Base-by-base conservation (phyloP, 1,140 invertebrate genomes). In the Megalonaias nervosa region DNA sequence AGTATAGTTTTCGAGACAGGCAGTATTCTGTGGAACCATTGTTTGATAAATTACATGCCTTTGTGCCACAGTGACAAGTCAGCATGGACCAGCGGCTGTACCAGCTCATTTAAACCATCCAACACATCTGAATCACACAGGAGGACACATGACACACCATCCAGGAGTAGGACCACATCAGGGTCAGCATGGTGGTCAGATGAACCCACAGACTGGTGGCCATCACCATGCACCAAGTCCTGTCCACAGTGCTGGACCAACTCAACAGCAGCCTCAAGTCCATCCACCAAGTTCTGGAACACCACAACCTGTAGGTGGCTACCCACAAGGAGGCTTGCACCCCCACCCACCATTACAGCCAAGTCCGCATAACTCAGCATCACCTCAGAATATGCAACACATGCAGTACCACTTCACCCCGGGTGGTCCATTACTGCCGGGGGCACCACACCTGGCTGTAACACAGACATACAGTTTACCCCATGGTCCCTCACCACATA, bases 231-330 rank as follows among this genome's bases (percentile, higher is more conserved):
- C 71, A 21, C 74, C 79, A 19, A 75, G 67, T 65, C 76, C 64
- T 19, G 80, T 62, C 1, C 76, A 68, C 74, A 70, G 70, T 67
- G 79, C 67, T 61, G 66, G 56, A 21, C 75, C 31, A 23, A 68
- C 61, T 55, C 73, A 56, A 62, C 31, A 55, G 17, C 66, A 66
- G 62, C 57, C 68, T 60, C 66, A 74, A 31, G 26, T 75, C 65
- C 74, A 77, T 71, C 85, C 79, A 3, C 79, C 79, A 26, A 77
- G 80, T 26, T 84, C 79, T 14, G 82, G 84, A 66, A 84, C 84
- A 57, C 79, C 84, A 21, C 79, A 85, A 64, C 81, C 76, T 38
- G 55, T 17, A 17, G 71, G 66, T 19, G 76, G 65, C 60, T 81
- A 79, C 55, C 64, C 69, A 21, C 75, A 78, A 58, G 17, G 57